Base-by-base conservation (phyloP, 2,888 invertebrate genomes). In the Parnassius apollo region DNA sequence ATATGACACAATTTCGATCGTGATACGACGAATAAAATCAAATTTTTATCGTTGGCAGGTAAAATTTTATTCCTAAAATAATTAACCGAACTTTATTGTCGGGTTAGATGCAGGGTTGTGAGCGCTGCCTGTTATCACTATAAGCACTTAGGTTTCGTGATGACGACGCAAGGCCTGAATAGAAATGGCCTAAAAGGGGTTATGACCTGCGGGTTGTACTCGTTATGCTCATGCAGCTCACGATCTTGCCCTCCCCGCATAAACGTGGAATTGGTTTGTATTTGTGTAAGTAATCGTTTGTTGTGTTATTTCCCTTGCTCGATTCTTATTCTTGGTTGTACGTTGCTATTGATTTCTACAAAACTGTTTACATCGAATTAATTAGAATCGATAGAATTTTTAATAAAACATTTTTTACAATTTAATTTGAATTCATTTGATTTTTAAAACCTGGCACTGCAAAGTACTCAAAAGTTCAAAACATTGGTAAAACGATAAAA, bases 101-200 rank as follows among this genome's bases (percentile, higher is more conserved):
- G 65, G 69, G 71, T 68, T 70, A 66, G 71, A 72, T 59, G 67
- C 67, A 71, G 71, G 75, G 61, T 64, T 58, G 51, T 53, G 45
- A 53, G 25, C 56, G 55, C 74, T 72, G 74, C 71, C 71, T 75
- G 75, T 81, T 84, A 86, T 83, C 81, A 80, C 80, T 78, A 79
- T 83, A 80, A 85, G 82, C 82, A 83, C 86, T 85, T 82, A 86
- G 83, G 80, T 76, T 77, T 74, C 73, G 69, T 69, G 74, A 74
- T 71, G 72, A 71, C 69, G 64, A 62, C 50, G 74, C 80, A 71
- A 68, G 74, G 67, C 68, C 73, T 81, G 88, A 87, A 89, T 89
- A 86, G 83, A 82, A 88, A 89, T 85, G 69, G 75, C 69, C 73
- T 72, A 71, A 78, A 82, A 83, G 75, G 77, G 76, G 71, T 78